phyloP scores from a whole-genome alignment of 2,888 invertebrate genomes.

The Labia minor region DNA sequence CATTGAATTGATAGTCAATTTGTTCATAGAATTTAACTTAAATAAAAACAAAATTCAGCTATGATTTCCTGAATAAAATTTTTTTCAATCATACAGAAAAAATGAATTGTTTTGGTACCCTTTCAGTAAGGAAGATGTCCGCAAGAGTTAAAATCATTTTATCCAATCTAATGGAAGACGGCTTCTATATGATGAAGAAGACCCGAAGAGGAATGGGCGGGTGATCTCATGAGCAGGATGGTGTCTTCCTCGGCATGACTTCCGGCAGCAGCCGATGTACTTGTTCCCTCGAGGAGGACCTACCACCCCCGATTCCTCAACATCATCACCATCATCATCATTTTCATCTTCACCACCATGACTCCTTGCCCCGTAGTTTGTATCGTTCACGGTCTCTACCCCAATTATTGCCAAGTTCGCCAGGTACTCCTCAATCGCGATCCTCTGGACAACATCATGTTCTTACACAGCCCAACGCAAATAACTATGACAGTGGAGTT shows the following conservation, averaged over 20 bases:
- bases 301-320: background rate
- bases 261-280: slow-evolving; percentile 1
- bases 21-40: too few relatives aligned
- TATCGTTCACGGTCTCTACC: slow-evolving; percentile 57
- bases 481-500: background rate
- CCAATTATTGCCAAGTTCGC: slow-evolving; percentile 37
- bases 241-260: background rate
- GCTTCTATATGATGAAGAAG: too few relatives aligned
- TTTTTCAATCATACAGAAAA: too few relatives aligned
- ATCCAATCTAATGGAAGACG: too few relatives aligned
- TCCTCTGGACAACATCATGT: background rate
- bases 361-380: slow-evolving; percentile 32
- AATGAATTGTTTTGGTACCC: too few relatives aligned
- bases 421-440: background rate
- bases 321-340: background rate
- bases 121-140: too few relatives aligned
- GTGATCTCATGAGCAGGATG: background rate
- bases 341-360: background rate
- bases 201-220: background rate
- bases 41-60: too few relatives aligned
- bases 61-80: too few relatives aligned
- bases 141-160: too few relatives aligned
- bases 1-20: too few relatives aligned
- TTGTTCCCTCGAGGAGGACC: slow-evolving; percentile 1
- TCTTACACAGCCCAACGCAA: slow-evolving; percentile 37